phyloP scores from a whole-genome alignment of 2,797 vertebrate genomes.

The Gephyroberyx darwinii region DNA sequence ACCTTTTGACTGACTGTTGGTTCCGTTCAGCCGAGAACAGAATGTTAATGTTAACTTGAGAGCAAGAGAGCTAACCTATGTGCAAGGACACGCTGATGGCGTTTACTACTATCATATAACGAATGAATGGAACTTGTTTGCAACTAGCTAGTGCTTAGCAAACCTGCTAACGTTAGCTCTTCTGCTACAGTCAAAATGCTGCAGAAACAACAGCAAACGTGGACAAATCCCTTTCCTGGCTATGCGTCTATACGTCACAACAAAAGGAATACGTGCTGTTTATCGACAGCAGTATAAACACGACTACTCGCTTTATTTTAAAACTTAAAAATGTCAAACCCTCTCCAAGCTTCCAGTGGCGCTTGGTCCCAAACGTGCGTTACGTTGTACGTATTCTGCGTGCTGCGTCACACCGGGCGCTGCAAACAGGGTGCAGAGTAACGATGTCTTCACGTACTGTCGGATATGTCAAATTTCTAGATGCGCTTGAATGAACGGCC shows the following conservation, averaged over 20 bases:
- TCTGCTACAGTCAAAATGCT: slow-evolving; percentile 11
- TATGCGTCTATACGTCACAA: too few relatives aligned
- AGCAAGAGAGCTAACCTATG: not conserved
- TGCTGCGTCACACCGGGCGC: slow-evolving; percentile 24
- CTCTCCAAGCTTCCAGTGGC: slow-evolving; percentile 40
- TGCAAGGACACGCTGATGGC: not conserved
- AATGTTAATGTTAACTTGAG: too few relatives aligned
- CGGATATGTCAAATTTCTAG: too few relatives aligned
- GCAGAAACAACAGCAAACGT: not conserved
- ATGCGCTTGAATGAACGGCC: too few relatives aligned
- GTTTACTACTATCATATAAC: too few relatives aligned
- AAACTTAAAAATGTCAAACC: slow-evolving; percentile 24
- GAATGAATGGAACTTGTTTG: slow-evolving; percentile 47
- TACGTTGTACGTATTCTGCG: slow-evolving; percentile 33
- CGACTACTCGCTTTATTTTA: not conserved
- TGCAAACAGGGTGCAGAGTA: not conserved
- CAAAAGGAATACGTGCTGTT: rapidly evolving
- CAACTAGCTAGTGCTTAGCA: slow-evolving; percentile 17
- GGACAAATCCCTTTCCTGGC: rapidly evolving
- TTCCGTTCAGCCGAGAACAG: not conserved
- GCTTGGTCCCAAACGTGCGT: slow-evolving; percentile 35
- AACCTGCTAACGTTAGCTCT: slow-evolving; percentile 59
- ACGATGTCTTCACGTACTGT: too few relatives aligned
- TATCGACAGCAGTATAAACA: rapidly evolving
- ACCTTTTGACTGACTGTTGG: not conserved